These are phyloP conservation scores for Syrrhaptes paradoxus DNA, from an alignment of 2,113 vertebrate genomes.

Conservation along the genomic window DNA sequence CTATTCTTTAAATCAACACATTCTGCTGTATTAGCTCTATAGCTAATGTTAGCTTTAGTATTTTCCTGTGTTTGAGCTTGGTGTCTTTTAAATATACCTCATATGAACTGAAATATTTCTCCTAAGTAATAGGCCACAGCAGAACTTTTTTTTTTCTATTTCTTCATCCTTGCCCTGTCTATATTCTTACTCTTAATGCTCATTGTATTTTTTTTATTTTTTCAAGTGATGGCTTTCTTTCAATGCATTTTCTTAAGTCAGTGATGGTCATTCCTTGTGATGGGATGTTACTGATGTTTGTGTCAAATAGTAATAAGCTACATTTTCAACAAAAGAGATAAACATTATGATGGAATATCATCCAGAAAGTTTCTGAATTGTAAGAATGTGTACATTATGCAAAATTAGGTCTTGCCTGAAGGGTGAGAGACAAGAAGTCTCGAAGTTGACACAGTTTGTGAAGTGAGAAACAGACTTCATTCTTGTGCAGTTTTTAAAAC, in stretches of 20 bases:
- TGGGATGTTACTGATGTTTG: neutral
- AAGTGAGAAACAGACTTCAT: neutral
- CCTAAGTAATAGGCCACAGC: neutral
- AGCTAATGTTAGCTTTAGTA: neutral
- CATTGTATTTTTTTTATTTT: neutral
- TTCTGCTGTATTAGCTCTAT: neutral
- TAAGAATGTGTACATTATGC: neutral
- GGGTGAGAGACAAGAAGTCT: constrained; percentile 31
- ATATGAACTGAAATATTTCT: neutral
- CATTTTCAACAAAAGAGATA: neutral
- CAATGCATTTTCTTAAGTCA: neutral
- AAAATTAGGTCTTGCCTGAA: constrained; percentile 8
- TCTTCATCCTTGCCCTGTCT: neutral
- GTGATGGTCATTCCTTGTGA: neutral
- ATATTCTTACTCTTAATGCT: neutral
- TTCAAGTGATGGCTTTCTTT: neutral
- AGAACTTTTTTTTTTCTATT: neutral
- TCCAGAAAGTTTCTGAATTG: neutral
- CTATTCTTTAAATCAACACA: neutral
- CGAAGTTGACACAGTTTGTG: neutral
- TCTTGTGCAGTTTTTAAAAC: neutral
- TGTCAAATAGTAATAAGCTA: neutral
- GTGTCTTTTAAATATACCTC: neutral
- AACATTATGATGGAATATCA: neutral
- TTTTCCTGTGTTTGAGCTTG: neutral